Conservation (phyloP, 1,140 invertebrate species). For the Meloidogyne exigua region DNA sequence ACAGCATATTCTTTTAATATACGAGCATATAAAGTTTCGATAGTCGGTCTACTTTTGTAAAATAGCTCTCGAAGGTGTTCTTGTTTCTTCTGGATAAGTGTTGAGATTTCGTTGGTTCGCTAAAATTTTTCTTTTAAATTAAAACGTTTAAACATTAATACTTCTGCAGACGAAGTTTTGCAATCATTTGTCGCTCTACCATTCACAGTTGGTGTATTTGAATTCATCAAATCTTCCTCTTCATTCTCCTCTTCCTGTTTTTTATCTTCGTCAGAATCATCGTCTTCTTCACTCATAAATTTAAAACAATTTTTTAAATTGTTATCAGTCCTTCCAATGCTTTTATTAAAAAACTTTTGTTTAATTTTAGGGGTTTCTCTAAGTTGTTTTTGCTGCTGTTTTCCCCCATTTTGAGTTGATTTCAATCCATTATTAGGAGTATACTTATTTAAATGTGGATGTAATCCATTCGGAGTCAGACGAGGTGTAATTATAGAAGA, state of each 20-base stretch:
- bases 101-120: constrained; percentile 6
- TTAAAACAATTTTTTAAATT: not conserved
- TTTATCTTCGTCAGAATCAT: not conserved
- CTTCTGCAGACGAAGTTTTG: not conserved
- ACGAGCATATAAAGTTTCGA: constrained; percentile 15
- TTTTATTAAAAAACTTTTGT: not conserved
- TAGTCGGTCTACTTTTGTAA: constrained; percentile 5
- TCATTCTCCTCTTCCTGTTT: not conserved
- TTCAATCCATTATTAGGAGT: not conserved
- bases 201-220: not conserved
- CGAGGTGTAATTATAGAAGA: not conserved
- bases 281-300: not conserved
- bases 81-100: constrained; percentile 4
- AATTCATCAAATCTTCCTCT: not conserved
- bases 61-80: constrained; percentile 3
- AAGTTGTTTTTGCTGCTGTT: not conserved
- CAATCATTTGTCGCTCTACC: not conserved
- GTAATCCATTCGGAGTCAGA: not conserved
- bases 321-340: not conserved
- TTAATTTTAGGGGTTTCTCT: not conserved
- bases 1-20: constrained; percentile 12
- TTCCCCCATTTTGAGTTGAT: not conserved
- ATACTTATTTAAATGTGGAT: not conserved
- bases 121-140: not conserved
- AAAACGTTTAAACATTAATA: not conserved